Evolutionary conservation across 2,113 vertebrate species (phyloP), one percentile per base, ranked within the genome.

Genomic region (Pipra filicauda): DNA sequence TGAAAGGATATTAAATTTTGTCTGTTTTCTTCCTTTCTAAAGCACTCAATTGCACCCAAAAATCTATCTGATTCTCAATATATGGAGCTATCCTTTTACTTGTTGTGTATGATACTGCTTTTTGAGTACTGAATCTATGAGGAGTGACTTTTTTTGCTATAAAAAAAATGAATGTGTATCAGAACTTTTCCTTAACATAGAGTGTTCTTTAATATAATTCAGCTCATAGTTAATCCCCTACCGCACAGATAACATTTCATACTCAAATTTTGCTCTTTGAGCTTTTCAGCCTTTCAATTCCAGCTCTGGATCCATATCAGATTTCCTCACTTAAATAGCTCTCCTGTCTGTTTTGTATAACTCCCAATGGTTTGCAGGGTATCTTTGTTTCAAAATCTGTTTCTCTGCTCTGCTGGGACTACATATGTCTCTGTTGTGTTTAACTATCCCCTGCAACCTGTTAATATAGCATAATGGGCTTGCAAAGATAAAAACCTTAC

Each of bases 341-440:
- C 70, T 84, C 80, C 62, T 96, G 82, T 95, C 95, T 98, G 93
- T 88, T 97, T 97, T 97, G 57, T 97, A 95, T 96, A 96, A 97
- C 84, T 96, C 97, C 82, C 95, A 95, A 6, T 65, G 51, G 57
- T 88, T 97, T 97, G 64, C 64, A 77, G 82, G 46, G 79, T 92
- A 51, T 91, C 82, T 91, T 85, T 74, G 41, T 96, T 96, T 93
- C 92, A 44, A 69, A 83, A 94, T 87, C 51, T 72, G 69, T 72
- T 96, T 92, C 61, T 48, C 75, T 54, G 41, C 61, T 89, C 65
- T 88, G 43, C 51, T 93, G 96, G 84, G 93, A 74, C 86, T 57
- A 44, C 48, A 28, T 71, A 51, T 43, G 92, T 85, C 91, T 96
- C 87, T 94, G 92, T 85, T 91, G 93, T 93, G 76, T 95, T 97